Conservation (phyloP, 2,888 invertebrate species). For the Matsumyia berberina region DNA sequence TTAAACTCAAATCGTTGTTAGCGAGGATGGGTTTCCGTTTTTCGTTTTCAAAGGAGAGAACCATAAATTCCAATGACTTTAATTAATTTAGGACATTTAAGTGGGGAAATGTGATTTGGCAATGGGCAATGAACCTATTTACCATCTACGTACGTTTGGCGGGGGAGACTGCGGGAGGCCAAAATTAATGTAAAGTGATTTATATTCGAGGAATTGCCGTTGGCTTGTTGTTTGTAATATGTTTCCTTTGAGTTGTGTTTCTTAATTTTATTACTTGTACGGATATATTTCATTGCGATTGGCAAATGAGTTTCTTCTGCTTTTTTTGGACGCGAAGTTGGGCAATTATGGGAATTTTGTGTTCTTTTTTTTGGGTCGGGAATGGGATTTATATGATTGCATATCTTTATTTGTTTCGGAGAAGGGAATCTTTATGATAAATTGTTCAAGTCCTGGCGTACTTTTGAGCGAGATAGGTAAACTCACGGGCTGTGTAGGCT, state of each 20-base stretch:
- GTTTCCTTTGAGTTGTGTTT: slow-evolving; percentile 26
- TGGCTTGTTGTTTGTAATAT: slow-evolving; percentile 25
- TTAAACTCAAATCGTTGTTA: slow-evolving; percentile 4
- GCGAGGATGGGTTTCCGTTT: slow-evolving; percentile 11
- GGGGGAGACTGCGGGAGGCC: not conserved
- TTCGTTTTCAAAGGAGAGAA: not conserved
- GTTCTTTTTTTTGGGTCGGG: not conserved
- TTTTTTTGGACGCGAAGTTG: slow-evolving; percentile 8
- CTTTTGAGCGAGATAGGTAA: no score
- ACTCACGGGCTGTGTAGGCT: no score
- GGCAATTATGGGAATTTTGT: slow-evolving; percentile 14
- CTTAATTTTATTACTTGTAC: slow-evolving; percentile 34
- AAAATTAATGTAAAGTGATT: slow-evolving; percentile 46
- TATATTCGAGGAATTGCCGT: slow-evolving; percentile 37
- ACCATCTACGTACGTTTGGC: not conserved
- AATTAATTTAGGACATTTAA: slow-evolving; percentile 57
- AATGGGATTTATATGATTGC: slow-evolving; percentile 11
- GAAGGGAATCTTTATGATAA: not conserved
- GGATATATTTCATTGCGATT: slow-evolving; percentile 33
- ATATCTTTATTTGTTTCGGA: not conserved
- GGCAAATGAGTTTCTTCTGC: slow-evolving; percentile 16
- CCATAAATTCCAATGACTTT: slow-evolving; percentile 53
- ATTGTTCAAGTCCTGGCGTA: not conserved
- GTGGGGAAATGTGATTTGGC: slow-evolving; percentile 35
- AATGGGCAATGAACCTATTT: slow-evolving; percentile 53